Base-by-base conservation (phyloP, 2,797 vertebrate genomes). In the Tolypeutes matacus region DNA sequence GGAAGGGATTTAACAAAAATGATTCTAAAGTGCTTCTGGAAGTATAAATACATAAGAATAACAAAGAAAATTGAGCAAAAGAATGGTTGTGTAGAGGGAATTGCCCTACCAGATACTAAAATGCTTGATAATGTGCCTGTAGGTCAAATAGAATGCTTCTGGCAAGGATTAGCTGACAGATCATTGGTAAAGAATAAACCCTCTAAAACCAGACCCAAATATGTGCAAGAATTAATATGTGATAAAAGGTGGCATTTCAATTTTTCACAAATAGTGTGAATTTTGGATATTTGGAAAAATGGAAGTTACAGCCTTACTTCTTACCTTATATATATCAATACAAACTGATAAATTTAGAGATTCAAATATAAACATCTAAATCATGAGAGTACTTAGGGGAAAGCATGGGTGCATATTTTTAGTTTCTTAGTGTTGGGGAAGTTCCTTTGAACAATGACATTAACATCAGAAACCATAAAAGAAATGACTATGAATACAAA, bases 31-130 rank as follows among this genome's bases (percentile, higher is more conserved):
- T 46, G 65, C 12, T 85, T 95, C 60, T 89, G 77, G 73, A 92
- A 94, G 77, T 73, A 76, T 88, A 86, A 73, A 80, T 89, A 36
- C 36, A 96, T 86, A 46, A 96, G 76, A 78, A 78, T 15, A 92
- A 75, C 56, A 49, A 60, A 85, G 77, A 91, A 65, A 46, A 70
- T 60, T 73, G 70, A 64, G 65, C 36, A 34, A 77, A 70, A 88
- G 39, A n/a, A 65, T 27, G 8, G 42, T 31, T 86, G 69, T 64
- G 20, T 94, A 36, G 58, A 78, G 39, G 25, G 42, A 86, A 90
- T 51, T 93, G 53, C 23, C 29, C 46, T 87, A 51, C 31, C 31
- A 75, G 78, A 39, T 73, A 78, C 86, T 86, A 80, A 92, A 95
- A 84, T 73, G 46, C 39, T 82, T 65, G 75, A 29, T 49, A 27